Conservation (phyloP, 2,113 vertebrate species). For the Hyaena hyaena region DNA sequence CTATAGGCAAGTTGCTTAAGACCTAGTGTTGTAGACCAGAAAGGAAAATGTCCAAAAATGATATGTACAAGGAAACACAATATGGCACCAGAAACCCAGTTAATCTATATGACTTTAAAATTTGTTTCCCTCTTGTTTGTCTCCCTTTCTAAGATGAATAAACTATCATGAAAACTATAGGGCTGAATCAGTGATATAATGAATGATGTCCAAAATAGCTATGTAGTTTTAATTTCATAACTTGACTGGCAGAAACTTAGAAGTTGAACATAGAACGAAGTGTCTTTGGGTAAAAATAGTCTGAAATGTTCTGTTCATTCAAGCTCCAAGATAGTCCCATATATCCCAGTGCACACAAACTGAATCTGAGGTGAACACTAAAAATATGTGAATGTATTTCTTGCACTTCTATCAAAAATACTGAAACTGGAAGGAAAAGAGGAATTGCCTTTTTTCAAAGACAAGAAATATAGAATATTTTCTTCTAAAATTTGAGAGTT, state of each 20-base stretch:
- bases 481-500: background rate
- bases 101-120: background rate
- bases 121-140: background rate
- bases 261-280: background rate
- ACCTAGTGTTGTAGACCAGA: background rate
- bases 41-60: background rate
- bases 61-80: background rate
- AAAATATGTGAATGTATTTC: background rate
- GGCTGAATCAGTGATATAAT: background rate
- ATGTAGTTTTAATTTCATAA: background rate
- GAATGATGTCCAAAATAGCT: background rate
- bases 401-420: slow-evolving; percentile 19
- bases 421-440: background rate
- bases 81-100: background rate
- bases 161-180: background rate
- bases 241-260: background rate
- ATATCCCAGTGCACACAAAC: slow-evolving; percentile 13
- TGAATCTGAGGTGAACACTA: background rate
- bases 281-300: slow-evolving; percentile 44
- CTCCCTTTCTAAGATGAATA: background rate
- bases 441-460: background rate
- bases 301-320: background rate
- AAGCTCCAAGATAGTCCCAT: background rate
- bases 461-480: background rate
- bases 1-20: background rate